Conservation (phyloP, 2,113 vertebrate species). For the Eidolon helvum region DNA sequence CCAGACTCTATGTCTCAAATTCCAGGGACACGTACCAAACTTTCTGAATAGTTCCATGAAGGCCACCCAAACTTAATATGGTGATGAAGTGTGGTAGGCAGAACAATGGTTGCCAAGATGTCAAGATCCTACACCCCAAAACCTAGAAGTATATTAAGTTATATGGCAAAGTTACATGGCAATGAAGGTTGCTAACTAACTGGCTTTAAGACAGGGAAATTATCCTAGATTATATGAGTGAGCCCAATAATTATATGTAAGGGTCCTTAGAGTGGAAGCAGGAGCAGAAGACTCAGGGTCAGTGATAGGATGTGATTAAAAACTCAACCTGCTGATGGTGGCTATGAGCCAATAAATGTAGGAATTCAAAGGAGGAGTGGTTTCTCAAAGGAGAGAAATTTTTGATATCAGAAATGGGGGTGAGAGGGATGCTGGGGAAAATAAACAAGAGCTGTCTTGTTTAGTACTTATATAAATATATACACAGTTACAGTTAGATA, state of each 20-base stretch:
- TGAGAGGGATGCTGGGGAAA: neutral
- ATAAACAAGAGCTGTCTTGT: neutral
- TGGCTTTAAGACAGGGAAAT: neutral
- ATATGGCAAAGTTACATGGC: neutral
- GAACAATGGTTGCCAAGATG: neutral
- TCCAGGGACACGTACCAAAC: neutral
- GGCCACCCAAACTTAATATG: neutral
- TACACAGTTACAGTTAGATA: neutral
- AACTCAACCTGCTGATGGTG: neutral
- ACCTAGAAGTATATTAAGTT: neutral
- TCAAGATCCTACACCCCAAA: neutral
- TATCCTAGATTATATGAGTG: neutral
- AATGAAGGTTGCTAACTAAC: neutral
- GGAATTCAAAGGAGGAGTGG: neutral
- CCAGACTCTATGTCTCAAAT: neutral
- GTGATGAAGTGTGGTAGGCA: neutral
- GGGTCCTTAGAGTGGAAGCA: neutral
- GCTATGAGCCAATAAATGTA: neutral
- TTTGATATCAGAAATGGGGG: neutral
- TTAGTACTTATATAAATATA: neutral
- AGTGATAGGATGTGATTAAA: neutral
- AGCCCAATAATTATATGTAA: neutral
- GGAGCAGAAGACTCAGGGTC: neutral
- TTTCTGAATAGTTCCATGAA: constrained; percentile 5
- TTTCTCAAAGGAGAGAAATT: neutral